Evolutionary conservation across 2,888 invertebrate genomes (phyloP).

Genomic region (Ophion ellenae): DNA sequence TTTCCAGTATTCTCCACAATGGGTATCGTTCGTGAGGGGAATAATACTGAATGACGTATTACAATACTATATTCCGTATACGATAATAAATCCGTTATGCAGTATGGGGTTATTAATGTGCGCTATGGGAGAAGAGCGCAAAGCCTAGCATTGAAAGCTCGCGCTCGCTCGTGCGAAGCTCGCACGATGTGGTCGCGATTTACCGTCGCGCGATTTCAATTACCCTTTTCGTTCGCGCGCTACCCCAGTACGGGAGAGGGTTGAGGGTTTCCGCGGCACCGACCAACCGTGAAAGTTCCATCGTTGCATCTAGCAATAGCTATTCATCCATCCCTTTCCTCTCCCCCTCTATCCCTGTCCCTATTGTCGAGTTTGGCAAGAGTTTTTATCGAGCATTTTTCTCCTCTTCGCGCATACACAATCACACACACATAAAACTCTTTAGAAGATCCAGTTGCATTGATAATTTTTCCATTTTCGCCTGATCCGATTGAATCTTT

Average conservation of each 20-base stretch:
- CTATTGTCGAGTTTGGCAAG: slow-evolving; percentile 48
- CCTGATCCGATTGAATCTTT: slow-evolving; percentile 70
- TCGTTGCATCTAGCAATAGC: slow-evolving; percentile 63
- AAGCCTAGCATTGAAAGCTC: slow-evolving; percentile 63
- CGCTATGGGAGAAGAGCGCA: slow-evolving; percentile 43
- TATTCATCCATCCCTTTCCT: slow-evolving; percentile 37
- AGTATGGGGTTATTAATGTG: slow-evolving; percentile 56
- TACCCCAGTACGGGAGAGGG: slow-evolving; percentile 25
- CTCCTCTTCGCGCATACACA: slow-evolving; percentile 1
- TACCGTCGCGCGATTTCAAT: slow-evolving; percentile 67
- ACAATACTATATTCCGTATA: slow-evolving; percentile 21
- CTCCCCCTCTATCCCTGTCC: not conserved
- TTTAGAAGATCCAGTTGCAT: slow-evolving; percentile 67
- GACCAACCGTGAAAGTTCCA: slow-evolving; percentile 65
- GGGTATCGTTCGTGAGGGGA: slow-evolving; percentile 4
- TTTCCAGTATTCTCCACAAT: not conserved
- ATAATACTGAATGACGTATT: slow-evolving; percentile 10
- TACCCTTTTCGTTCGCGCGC: slow-evolving; percentile 46
- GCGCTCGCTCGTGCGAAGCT: slow-evolving; percentile 45
- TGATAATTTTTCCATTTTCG: slow-evolving; percentile 73
- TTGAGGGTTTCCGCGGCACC: slow-evolving; percentile 53
- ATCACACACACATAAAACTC: slow-evolving; percentile 18
- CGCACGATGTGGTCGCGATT: slow-evolving; percentile 64
- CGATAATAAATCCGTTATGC: slow-evolving; percentile 29
- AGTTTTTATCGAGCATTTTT: slow-evolving; percentile 17